These are phyloP conservation scores for Drosophila hydei DNA, from an alignment of 1,140 invertebrate genomes.

Conservation along the genomic window DNA sequence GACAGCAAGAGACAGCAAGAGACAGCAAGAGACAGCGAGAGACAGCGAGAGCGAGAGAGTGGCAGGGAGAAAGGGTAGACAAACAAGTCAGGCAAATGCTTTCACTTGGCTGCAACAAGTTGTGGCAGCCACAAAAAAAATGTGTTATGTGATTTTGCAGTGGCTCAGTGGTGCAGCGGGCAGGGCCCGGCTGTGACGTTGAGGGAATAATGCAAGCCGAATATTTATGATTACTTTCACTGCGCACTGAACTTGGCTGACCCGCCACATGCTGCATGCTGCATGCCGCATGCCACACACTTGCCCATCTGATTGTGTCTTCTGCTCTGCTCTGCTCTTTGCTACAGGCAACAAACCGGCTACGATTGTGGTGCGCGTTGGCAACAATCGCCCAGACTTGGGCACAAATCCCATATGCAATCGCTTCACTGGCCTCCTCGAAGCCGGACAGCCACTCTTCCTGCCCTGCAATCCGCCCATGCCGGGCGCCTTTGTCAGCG, in stretches of 20 bases:
- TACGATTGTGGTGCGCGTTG: constrained; percentile 94
- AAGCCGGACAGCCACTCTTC: constrained; percentile 96
- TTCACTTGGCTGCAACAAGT: constrained; percentile 64
- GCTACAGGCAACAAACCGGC: constrained; percentile 88
- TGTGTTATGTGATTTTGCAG: constrained; percentile 71
- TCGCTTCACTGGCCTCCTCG: constrained; percentile 92
- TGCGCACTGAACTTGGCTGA: constrained; percentile 46
- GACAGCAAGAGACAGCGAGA: background rate
- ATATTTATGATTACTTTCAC: constrained; percentile 84
- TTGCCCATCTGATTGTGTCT: background rate
- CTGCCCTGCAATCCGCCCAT: constrained; percentile 97
- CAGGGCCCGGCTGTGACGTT: constrained; percentile 27
- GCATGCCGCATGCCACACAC: background rate
- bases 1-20: background rate
- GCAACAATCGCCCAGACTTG: constrained; percentile 96
- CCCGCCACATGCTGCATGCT: constrained; percentile 35
- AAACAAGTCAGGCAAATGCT: constrained; percentile 63
- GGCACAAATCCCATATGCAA: constrained; percentile 97
- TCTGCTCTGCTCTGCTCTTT: background rate
- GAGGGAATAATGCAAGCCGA: constrained; percentile 20
- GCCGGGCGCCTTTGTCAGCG: constrained; percentile 96
- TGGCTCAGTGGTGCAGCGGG: constrained; percentile 54
- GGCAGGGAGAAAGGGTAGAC: background rate
- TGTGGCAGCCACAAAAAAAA: constrained; percentile 21
- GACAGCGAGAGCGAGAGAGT: background rate